These are phyloP conservation scores for Clinocottus analis DNA, from an alignment of 2,113 vertebrate species.

Conservation along the genomic window DNA sequence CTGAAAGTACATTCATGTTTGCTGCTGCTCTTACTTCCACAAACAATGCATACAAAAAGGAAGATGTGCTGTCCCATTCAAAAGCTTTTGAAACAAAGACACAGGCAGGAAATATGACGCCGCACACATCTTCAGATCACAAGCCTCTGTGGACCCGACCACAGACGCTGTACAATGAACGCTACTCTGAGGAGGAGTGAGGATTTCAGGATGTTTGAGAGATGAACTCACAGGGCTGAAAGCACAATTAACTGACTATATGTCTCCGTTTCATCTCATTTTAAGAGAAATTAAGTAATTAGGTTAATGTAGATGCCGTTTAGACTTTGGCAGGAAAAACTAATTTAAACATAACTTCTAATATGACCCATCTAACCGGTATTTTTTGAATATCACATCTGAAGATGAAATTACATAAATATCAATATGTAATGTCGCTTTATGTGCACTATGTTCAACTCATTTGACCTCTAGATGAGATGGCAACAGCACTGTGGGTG, in stretches of 20 bases:
- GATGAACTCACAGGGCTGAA: slow-evolving; percentile 34
- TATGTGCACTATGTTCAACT: not conserved
- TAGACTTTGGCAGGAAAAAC: not conserved
- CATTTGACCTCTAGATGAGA: slow-evolving; percentile 39
- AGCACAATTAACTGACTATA: not conserved
- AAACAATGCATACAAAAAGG: slow-evolving; percentile 9
- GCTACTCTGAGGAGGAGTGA: slow-evolving; percentile 19
- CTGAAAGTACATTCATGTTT: not conserved
- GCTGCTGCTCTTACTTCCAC: not conserved
- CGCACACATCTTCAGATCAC: slow-evolving; percentile 40
- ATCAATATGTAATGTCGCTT: not conserved
- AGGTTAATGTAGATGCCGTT: slow-evolving; percentile 7
- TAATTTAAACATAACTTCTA: not conserved
- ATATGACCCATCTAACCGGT: not conserved
- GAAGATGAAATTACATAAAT: not conserved
- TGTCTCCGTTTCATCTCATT: not conserved
- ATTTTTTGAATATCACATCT: not conserved
- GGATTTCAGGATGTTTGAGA: slow-evolving; percentile 18
- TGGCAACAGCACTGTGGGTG: not conserved
- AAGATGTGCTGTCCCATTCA: slow-evolving; percentile 20
- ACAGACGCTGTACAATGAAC: slow-evolving; percentile 16
- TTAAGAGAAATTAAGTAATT: slow-evolving; percentile 3
- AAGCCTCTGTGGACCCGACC: slow-evolving; percentile 17
- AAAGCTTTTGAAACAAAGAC: slow-evolving; percentile 49
- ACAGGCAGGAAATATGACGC: slow-evolving; percentile 57